Conservation (phyloP, 2,797 vertebrate genomes). For the Melanotaenia boesemani region DNA sequence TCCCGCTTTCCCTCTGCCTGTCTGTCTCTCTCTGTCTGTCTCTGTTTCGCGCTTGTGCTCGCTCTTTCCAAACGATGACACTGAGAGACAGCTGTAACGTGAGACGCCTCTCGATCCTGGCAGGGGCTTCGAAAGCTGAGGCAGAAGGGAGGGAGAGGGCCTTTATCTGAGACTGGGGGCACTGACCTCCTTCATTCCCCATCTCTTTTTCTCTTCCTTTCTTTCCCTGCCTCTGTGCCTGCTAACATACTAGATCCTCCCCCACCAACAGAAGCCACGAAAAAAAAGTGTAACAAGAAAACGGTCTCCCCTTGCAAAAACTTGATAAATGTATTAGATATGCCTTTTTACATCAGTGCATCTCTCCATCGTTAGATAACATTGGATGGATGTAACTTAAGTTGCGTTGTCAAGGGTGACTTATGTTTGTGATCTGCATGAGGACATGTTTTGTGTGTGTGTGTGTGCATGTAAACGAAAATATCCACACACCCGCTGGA, state of each 20-base stretch:
- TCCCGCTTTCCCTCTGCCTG: conserved; percentile 50
- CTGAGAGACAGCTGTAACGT: conserved; percentile 86
- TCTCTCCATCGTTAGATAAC: conserved; percentile 24
- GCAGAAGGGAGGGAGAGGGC: conserved; percentile 77
- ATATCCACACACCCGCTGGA: conserved; percentile 74
- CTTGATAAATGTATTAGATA: conserved; percentile 55
- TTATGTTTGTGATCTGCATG: conserved; percentile 51
- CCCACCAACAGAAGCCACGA: conserved; percentile 58
- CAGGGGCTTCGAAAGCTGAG: conserved; percentile 78
- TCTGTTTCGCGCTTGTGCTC: conserved; percentile 48
- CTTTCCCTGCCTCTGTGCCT: conserved; percentile 59
- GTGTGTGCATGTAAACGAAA: conserved; percentile 68
- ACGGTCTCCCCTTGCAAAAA: conserved; percentile 40
- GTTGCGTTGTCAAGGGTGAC: conserved; percentile 42
- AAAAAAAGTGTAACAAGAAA: conserved; percentile 56
- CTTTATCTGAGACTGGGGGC: conserved; percentile 83
- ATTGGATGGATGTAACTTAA: conserved; percentile 24
- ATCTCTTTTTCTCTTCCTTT: conserved; percentile 71
- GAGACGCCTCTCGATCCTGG: conserved; percentile 83
- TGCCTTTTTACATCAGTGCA: conserved; percentile 25
- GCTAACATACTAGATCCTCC: conserved; percentile 68
- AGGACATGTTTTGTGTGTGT: conserved; percentile 21
- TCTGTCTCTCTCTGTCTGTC: conserved; percentile 33
- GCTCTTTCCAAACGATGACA: conserved; percentile 80
- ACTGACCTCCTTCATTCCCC: conserved; percentile 79